Evolutionary conservation across 2,797 vertebrate genomes (phyloP).

Genomic region (Neosilurus mollespiculum): DNA sequence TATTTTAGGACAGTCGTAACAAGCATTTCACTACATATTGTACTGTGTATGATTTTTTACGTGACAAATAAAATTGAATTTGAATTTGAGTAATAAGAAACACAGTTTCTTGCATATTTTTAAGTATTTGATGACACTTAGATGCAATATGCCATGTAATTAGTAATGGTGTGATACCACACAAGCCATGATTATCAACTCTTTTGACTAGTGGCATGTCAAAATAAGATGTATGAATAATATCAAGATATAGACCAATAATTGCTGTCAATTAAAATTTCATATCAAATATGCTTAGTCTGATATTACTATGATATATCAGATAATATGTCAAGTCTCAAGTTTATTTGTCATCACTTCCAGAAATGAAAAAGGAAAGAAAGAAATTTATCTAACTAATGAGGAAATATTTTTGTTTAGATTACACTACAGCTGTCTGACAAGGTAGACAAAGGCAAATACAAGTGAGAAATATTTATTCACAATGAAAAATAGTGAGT

Average conservation of each 20-base stretch:
- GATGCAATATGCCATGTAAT: constrained; percentile 20
- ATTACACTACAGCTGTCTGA: background rate
- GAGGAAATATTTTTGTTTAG: background rate
- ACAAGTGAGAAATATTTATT: no score
- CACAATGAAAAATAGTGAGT: no score
- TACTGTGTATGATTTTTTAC: no score
- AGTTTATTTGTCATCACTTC: no score
- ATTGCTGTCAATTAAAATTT: constrained; percentile 7
- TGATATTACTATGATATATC: no score
- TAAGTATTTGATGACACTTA: constrained; percentile 4
- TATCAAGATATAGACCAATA: background rate
- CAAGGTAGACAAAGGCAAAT: no score
- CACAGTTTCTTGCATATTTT: constrained; percentile 5
- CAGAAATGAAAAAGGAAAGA: no score
- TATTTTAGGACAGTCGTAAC: no score
- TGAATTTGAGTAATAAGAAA: no score
- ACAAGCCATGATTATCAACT: constrained; percentile 19
- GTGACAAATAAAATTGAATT: no score
- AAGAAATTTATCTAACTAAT: background rate
- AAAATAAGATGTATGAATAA: constrained; percentile 44
- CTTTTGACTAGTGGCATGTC: constrained; percentile 22
- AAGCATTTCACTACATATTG: no score
- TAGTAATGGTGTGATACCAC: constrained; percentile 29
- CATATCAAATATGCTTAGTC: background rate
- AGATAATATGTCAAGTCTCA: no score